Conservation (phyloP, 1,140 invertebrate genomes). For the Cydia amplana region DNA sequence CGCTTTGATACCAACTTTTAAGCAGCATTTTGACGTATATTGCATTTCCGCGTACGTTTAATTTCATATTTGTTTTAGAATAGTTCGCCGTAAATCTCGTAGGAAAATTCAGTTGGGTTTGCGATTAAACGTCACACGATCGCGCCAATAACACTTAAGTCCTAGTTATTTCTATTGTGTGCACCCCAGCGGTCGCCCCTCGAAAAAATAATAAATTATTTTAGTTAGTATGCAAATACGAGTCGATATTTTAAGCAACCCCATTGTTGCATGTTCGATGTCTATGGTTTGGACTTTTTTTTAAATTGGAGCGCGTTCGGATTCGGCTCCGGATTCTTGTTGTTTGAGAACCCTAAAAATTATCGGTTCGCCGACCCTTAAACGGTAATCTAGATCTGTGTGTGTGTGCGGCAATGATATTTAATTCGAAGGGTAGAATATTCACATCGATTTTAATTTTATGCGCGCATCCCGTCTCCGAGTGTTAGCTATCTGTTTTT, state of each 20-base stretch:
- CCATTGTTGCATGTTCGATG: constrained; percentile 63
- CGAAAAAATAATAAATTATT: constrained; percentile 79
- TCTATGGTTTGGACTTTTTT: constrained; percentile 54
- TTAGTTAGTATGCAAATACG: constrained; percentile 79
- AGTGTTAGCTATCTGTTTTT: constrained; percentile 72
- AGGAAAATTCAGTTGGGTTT: constrained; percentile 41
- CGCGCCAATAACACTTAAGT: constrained; percentile 73
- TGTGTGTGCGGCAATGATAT: constrained; percentile 70
- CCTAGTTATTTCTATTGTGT: constrained; percentile 70
- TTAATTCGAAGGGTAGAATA: constrained; percentile 75
- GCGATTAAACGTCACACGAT: constrained; percentile 48
- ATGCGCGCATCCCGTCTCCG: constrained; percentile 75
- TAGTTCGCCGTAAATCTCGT: constrained; percentile 35
- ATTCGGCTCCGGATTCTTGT: constrained; percentile 33
- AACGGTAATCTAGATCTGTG: constrained; percentile 65
- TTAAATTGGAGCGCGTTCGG: constrained; percentile 33
- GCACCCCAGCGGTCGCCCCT: constrained; percentile 69
- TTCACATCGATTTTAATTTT: constrained; percentile 78
- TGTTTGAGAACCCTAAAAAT: constrained; percentile 32
- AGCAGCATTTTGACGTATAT: constrained; percentile 70
- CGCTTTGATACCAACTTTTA: constrained; percentile 77
- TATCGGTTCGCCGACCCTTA: constrained; percentile 43
- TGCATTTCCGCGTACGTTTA: constrained; percentile 70
- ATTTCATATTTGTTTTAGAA: constrained; percentile 63
- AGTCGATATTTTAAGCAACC: constrained; percentile 76